Conservation (phyloP, 2,797 vertebrate genomes). For the Mus spretus region DNA sequence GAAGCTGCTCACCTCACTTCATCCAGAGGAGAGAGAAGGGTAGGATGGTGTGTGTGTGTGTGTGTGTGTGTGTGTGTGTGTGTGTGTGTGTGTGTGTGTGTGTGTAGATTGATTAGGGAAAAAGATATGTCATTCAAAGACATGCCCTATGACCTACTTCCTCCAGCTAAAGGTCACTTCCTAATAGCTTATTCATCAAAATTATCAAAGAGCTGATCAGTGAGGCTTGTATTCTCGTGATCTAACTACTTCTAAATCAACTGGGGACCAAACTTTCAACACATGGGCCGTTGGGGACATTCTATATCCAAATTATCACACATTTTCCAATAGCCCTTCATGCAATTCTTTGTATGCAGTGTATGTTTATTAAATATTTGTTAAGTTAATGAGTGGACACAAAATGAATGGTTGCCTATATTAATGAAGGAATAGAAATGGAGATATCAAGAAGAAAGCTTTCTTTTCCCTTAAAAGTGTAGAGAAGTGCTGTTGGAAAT, state of each 20-base stretch:
- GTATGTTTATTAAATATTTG: conserved; percentile 33
- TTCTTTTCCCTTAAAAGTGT: conserved; percentile 28
- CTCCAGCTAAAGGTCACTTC: not conserved
- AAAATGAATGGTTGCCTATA: not conserved
- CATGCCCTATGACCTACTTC: not conserved
- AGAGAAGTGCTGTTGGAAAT: not conserved
- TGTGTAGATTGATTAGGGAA: not conserved
- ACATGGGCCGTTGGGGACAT: not conserved
- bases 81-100: not conserved
- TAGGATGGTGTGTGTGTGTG: too few relatives aligned
- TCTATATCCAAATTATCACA: not conserved
- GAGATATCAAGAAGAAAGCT: not conserved
- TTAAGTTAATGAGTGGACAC: not conserved
- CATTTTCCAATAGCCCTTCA: not conserved
- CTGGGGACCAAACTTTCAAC: not conserved
- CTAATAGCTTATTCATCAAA: not conserved
- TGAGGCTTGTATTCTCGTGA: not conserved
- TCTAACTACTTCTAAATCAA: not conserved
- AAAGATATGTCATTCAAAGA: not conserved
- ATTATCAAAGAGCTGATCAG: not conserved
- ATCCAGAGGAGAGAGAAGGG: not conserved
- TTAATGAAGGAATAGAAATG: conserved; percentile 16
- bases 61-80: too few relatives aligned
- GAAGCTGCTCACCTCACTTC: not conserved
- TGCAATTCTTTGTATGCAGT: not conserved